These are phyloP conservation scores for Neelides sp. DNA, from an alignment of 1,140 invertebrate species.

Conservation along the genomic window DNA sequence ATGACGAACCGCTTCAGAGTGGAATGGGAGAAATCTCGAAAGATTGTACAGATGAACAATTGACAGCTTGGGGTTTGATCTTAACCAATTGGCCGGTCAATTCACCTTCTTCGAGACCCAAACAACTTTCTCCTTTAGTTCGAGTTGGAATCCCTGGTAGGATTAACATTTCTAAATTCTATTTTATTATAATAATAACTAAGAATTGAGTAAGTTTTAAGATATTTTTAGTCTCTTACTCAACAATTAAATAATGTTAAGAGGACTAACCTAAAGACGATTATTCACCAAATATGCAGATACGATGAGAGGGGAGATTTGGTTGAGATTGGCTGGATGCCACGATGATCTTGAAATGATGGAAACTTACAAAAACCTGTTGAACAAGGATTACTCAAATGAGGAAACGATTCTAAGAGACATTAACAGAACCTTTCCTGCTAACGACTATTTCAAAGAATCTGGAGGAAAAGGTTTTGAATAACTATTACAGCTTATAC, in stretches of 20 bases:
- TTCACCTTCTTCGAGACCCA: conserved; percentile 44
- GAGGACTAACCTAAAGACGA: background rate
- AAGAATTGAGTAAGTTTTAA: background rate
- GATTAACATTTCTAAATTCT: background rate
- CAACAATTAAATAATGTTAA: no score
- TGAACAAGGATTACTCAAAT: conserved; percentile 60
- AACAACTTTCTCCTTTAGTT: conserved; percentile 62
- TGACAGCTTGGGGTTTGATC: conserved; percentile 85
- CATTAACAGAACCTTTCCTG: conserved; percentile 95
- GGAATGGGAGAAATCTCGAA: conserved; percentile 93
- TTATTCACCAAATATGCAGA: conserved; percentile 40
- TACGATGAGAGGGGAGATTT: conserved; percentile 89
- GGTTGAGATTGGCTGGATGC: conserved; percentile 82
- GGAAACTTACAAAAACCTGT: conserved; percentile 79
- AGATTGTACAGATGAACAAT: conserved; percentile 81
- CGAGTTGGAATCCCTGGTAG: conserved; percentile 65
- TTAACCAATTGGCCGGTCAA: conserved; percentile 56
- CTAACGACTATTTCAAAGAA: conserved; percentile 94
- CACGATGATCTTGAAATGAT: conserved; percentile 71
- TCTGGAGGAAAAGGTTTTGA: conserved; percentile 65
- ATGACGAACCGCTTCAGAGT: conserved; percentile 88
- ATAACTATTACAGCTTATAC: no score
- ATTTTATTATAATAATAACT: background rate
- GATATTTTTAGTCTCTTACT: no score
- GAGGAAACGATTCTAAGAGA: conserved; percentile 89